Evolutionary conservation across 2,797 vertebrate species (phyloP).

Genomic region (Argentina silus): DNA sequence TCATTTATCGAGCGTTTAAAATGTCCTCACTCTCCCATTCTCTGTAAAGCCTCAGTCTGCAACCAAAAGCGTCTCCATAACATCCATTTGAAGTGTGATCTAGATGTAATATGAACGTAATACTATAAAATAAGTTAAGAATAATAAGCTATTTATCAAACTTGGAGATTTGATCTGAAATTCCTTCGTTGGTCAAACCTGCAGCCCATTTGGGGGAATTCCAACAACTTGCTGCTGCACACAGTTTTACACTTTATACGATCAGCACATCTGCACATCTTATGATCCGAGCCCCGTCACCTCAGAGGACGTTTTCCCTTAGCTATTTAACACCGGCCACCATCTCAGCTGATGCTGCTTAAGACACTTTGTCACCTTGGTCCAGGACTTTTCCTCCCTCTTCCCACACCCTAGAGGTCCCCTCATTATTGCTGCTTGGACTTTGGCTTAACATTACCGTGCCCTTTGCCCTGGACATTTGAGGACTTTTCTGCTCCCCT

Average conservation of each 20-base stretch:
- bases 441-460: background rate
- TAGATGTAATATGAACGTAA: background rate
- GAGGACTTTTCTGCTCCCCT: background rate
- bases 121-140: background rate
- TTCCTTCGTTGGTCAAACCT: slow-evolving; percentile 4
- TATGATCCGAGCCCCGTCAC: background rate
- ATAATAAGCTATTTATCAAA: background rate
- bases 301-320: background rate
- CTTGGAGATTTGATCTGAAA: slow-evolving; percentile 16
- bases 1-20: background rate
- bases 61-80: background rate
- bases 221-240: background rate
- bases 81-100: too few species aligned
- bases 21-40: background rate
- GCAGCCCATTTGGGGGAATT: background rate
- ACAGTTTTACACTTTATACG: background rate
- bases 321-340: background rate
- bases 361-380: background rate
- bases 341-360: background rate
- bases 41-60: background rate
- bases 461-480: slow-evolving; percentile 4
- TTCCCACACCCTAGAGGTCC: background rate
- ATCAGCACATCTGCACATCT: background rate
- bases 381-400: background rate
- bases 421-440: background rate